These are phyloP conservation scores for Tolypeutes matacus DNA, from an alignment of 2,797 vertebrate genomes.

Conservation along the genomic window DNA sequence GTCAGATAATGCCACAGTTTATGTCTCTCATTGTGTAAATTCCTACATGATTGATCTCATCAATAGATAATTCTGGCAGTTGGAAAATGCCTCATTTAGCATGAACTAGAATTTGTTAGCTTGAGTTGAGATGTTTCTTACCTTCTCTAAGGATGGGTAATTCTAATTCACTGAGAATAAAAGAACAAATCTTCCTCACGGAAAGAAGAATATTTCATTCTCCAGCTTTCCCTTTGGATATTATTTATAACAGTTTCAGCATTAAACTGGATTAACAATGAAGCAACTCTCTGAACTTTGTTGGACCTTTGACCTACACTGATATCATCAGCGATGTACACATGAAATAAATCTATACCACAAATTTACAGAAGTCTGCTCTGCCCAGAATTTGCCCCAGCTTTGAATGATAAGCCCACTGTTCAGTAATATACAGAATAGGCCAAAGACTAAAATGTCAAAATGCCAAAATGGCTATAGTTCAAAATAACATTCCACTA, in stretches of 20 bases:
- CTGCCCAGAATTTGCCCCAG: not conserved
- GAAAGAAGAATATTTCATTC: not conserved
- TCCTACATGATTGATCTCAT: not conserved
- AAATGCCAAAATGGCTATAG: slow-evolving; percentile 3
- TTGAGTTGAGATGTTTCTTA: slow-evolving; percentile 40
- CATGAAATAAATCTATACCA: slow-evolving; percentile 22
- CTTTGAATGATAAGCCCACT: slow-evolving; percentile 10
- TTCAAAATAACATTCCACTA: slow-evolving; percentile 6
- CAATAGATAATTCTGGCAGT: not conserved
- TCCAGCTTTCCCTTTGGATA: not conserved
- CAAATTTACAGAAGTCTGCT: slow-evolving; percentile 33
- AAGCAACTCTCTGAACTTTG: slow-evolving; percentile 58
- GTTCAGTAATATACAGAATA: slow-evolving; percentile 19
- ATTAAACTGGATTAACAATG: slow-evolving; percentile 19
- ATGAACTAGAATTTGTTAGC: not conserved
- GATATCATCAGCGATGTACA: slow-evolving; percentile 57
- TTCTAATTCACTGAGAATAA: slow-evolving; percentile 21
- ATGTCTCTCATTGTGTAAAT: slow-evolving; percentile 12
- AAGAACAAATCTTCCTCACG: not conserved
- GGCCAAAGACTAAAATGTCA: slow-evolving; percentile 32
- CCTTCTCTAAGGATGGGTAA: not conserved
- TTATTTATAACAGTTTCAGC: slow-evolving; percentile 55
- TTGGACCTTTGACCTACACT: slow-evolving; percentile 51
- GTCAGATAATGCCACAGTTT: not conserved
- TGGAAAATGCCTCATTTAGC: slow-evolving; percentile 22